Conservation (phyloP, 2,113 vertebrate genomes). For the Pachyramphus minor region DNA sequence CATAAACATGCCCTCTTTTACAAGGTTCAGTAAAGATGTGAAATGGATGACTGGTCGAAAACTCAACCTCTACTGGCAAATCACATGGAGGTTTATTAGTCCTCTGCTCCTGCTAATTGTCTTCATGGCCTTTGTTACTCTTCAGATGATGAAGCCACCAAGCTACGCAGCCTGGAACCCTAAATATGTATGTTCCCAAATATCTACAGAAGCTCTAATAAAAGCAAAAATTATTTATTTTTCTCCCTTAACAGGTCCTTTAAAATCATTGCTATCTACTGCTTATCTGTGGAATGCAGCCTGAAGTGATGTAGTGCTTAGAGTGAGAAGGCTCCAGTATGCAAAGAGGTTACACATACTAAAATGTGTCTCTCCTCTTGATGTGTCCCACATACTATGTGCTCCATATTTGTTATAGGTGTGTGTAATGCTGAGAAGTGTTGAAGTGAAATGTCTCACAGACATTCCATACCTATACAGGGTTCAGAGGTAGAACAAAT, state of each 20-base stretch:
- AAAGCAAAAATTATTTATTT: neutral
- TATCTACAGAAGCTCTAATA: neutral
- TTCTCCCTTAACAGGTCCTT: neutral
- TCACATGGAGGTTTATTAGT: constrained; percentile 82
- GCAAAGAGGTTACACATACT: neutral
- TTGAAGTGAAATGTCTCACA: neutral
- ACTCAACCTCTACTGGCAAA: constrained; percentile 82
- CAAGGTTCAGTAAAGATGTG: constrained; percentile 86
- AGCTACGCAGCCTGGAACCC: constrained; percentile 85
- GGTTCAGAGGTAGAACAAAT: neutral
- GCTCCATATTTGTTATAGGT: fast-evolving
- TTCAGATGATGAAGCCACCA: constrained; percentile 66
- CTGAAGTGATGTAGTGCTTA: neutral
- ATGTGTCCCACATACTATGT: fast-evolving
- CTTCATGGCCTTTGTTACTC: constrained; percentile 74
- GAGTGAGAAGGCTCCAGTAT: neutral
- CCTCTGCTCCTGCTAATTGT: constrained; percentile 81
- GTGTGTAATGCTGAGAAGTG: neutral
- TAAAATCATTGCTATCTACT: neutral
- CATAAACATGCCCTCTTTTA: neutral
- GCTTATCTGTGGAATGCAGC: neutral
- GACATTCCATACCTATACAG: neutral
- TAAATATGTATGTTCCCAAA: constrained; percentile 71
- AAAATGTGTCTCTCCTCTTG: neutral
- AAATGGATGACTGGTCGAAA: constrained; percentile 82